Evolutionary conservation across 2,797 vertebrate genomes (phyloP).

Genomic region (Gymnothorax reevesii): DNA sequence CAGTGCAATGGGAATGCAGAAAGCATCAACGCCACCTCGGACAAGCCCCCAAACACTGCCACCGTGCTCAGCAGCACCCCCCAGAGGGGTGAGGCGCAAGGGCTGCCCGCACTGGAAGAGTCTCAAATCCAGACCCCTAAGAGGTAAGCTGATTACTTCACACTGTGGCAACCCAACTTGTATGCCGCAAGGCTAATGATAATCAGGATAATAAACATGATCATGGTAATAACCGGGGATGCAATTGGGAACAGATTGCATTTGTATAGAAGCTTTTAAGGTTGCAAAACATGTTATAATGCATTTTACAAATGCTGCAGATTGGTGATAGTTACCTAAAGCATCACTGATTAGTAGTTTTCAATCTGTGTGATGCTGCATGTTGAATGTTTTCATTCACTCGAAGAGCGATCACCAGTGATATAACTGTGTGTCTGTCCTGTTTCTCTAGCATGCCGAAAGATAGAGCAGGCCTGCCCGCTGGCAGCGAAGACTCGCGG

Average conservation of each 20-base stretch:
- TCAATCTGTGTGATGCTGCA: neutral
- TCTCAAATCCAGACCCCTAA: conserved; percentile 78
- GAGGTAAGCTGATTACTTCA: conserved; percentile 64
- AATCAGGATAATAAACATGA: neutral
- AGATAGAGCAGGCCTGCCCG: conserved; percentile 41
- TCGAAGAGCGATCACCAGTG: neutral
- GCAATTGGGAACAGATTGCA: neutral
- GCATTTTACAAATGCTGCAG: too few species aligned
- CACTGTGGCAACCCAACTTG: neutral
- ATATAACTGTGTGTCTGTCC: neutral
- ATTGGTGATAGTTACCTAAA: neutral
- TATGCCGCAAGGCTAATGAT: neutral
- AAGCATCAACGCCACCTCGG: conserved; percentile 65
- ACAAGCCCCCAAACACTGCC: conserved; percentile 60
- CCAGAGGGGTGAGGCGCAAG: conserved; percentile 64
- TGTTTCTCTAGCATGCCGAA: conserved; percentile 22
- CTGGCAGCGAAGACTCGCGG: conserved; percentile 62
- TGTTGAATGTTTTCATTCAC: conserved; percentile 14
- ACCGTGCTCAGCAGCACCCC: conserved; percentile 84
- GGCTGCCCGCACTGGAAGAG: conserved; percentile 76
- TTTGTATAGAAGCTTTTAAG: conserved; percentile 35
- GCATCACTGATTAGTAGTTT: conserved; percentile 13
- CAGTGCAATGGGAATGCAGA: conserved; percentile 82
- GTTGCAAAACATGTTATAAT: neutral
- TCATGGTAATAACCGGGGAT: too few species aligned